Percentiles rank a stretch among this genome's conserved stretches.
phyloP scores from a whole-genome alignment of 2,888 invertebrate genomes.

The Busseola fusca region DNA sequence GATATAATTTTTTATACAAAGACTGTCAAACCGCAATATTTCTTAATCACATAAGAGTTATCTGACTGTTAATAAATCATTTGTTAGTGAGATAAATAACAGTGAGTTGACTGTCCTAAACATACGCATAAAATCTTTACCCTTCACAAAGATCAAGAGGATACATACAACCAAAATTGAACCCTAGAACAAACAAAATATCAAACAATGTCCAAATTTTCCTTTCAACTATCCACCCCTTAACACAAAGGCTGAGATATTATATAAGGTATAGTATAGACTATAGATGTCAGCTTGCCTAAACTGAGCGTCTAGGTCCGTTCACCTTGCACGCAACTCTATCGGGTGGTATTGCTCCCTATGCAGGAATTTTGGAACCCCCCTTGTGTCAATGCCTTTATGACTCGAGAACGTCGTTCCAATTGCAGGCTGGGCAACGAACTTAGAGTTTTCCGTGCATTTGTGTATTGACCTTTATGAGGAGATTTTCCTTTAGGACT shows the following conservation, averaged over 20 bases:
- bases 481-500: not conserved
- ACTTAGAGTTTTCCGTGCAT: conserved; percentile 53
- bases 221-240: not conserved
- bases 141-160: not conserved
- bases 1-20: too few relatives aligned
- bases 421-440: conserved; percentile 70
- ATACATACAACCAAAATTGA: not conserved
- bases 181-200: not conserved
- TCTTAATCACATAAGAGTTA: too few relatives aligned
- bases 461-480: conserved; percentile 23
- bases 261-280: conserved; percentile 54
- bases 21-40: too few relatives aligned
- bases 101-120: not conserved
- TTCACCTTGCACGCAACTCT: conserved; percentile 66
- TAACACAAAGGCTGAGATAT: conserved; percentile 27
- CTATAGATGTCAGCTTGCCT: conserved; percentile 62
- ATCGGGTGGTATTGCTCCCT: conserved; percentile 60
- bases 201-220: conserved; percentile 13
- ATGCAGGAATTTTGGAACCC: conserved; percentile 70
- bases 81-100: not conserved
- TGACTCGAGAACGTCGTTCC: conserved; percentile 70
- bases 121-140: not conserved
- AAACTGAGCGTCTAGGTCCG: conserved; percentile 64
- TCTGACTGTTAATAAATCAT: too few relatives aligned
- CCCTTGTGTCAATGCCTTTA: conserved; percentile 74